These are phyloP conservation scores for Prietella phreatophila DNA, from an alignment of 2,113 vertebrate genomes.

Conservation along the genomic window DNA sequence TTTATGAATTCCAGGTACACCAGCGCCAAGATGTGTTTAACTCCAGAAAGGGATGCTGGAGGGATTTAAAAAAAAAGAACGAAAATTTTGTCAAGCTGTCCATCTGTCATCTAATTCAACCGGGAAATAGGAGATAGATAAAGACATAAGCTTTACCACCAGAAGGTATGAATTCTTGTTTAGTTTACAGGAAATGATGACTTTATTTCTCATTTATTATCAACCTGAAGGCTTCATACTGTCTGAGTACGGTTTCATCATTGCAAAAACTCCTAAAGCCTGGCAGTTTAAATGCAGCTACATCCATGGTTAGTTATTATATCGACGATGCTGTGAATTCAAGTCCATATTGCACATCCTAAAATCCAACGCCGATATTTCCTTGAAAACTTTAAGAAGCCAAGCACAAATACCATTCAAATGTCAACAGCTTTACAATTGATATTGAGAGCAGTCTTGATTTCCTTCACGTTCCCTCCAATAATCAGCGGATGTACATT, in stretches of 20 bases:
- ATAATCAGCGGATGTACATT: background rate
- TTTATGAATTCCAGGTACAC: background rate
- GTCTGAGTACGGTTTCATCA: background rate
- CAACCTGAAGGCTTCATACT: background rate
- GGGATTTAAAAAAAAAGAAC: background rate
- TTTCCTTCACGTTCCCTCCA: background rate
- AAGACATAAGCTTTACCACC: background rate
- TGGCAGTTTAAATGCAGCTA: background rate
- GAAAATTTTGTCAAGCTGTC: background rate
- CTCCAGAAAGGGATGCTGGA: background rate
- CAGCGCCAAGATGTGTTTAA: background rate
- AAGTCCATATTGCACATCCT: background rate
- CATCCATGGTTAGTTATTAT: background rate
- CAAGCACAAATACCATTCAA: background rate
- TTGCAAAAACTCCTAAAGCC: background rate
- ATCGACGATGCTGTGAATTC: background rate
- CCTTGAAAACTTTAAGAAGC: background rate
- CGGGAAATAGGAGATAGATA: background rate
- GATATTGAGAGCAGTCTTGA: background rate
- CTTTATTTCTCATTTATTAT: background rate
- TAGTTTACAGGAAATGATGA: background rate
- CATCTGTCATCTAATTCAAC: constrained; percentile 18
- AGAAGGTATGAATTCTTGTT: background rate
- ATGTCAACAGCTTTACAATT: background rate
- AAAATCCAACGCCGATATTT: background rate